Base-by-base conservation (phyloP, 2,113 vertebrate genomes). In the Lota lota region DNA sequence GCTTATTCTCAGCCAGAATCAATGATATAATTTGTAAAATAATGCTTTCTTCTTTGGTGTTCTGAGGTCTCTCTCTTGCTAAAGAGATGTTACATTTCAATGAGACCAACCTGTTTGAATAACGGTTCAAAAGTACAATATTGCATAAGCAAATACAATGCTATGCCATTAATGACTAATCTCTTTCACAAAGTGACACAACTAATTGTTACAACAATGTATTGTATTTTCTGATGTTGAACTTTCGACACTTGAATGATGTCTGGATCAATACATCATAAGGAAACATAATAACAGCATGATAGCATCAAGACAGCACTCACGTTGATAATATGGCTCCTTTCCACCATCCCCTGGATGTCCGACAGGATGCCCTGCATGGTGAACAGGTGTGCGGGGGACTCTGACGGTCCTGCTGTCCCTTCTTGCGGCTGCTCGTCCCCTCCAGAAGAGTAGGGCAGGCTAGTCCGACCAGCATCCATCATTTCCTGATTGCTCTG, bases 301-400 rank as follows among this genome's bases (percentile, higher is more conserved):
- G n/a, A 18, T 22, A 63, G 16, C 22, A 19, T 58, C 64, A 19
- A 51, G 21, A 4, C 40, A 28, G 72, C 79, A 86, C 90, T 89
- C 79, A 93, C 91, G 51, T 84, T 79, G 60, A 82, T 81, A 21
- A 82, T 69, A 77, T 76, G 64, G 20, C 80, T 83, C 65, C 22
- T 81, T 58, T 85, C 86, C 73, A 84, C 80, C 65, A 80, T 20
- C 20, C 61, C 64, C 56, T 87, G 87, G 72, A 84, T 70, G 20
- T 83, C 84, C 51, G 66, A 80, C 47, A 85, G 72, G 61, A 88
- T 63, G 0, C 76, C 79, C 76, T 73, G 77, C 82, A 90, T 85
- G 70, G 69, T 76, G 58, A 40, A 68, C 59, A 22, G 54, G 36
- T 57, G 69, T 19, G 40, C 57, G 56, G 1, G 5, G 36, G 67